These are phyloP conservation scores for Scaptomyza polygonia DNA, from an alignment of 2,888 invertebrate genomes.

Conservation along the genomic window DNA sequence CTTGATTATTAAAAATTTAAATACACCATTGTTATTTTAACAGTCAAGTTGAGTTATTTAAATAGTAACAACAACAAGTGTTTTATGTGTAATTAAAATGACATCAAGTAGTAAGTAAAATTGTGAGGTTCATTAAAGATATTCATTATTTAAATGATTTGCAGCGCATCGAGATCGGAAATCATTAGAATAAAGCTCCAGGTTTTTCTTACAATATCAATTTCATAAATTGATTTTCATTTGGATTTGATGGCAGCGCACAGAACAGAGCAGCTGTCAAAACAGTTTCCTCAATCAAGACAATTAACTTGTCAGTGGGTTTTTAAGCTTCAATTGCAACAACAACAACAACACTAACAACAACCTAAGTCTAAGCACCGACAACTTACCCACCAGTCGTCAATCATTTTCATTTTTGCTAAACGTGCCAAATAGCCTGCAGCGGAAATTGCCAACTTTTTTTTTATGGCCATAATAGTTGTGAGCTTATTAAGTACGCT, in stretches of 20 bases:
- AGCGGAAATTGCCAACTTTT: conserved; percentile 65
- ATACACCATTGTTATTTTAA: neutral
- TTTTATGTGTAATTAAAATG: neutral
- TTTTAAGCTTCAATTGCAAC: conserved; percentile 55
- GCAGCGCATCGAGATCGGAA: conserved; percentile 14
- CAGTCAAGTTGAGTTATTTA: neutral
- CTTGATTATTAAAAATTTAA: conserved; percentile 1
- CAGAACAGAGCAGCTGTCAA: conserved; percentile 41
- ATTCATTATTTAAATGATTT: too few species aligned
- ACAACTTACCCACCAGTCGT: conserved; percentile 46
- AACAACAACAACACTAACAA: conserved; percentile 4
- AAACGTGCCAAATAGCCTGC: conserved; percentile 70
- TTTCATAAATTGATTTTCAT: conserved; percentile 37
- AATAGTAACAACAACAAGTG: neutral
- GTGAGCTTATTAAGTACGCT: conserved; percentile 39
- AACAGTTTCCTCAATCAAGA: conserved; percentile 60
- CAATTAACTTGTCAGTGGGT: conserved; percentile 74
- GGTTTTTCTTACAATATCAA: conserved; percentile 18
- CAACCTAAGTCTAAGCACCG: conserved; percentile 12
- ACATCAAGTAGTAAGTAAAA: neutral
- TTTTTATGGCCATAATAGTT: conserved; percentile 47
- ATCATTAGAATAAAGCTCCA: conserved; percentile 43
- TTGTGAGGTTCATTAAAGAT: too few species aligned
- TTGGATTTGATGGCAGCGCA: conserved; percentile 17
- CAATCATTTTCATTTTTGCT: conserved; percentile 71